phyloP scores from a whole-genome alignment of 2,113 vertebrate genomes.

The Athene noctua region DNA sequence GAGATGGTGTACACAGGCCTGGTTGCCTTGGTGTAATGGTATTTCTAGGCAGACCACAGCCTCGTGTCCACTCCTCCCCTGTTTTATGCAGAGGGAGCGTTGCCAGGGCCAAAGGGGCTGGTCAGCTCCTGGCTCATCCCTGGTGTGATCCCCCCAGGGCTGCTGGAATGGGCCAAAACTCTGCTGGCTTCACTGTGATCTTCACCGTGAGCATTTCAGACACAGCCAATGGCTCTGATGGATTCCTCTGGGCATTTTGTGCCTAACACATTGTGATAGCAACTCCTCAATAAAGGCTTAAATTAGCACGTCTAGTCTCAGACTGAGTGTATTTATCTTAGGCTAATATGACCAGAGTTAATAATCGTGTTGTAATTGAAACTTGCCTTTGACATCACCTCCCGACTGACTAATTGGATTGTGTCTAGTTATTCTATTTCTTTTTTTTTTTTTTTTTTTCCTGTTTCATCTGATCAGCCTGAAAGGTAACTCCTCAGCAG shows the following conservation, averaged over 20 bases:
- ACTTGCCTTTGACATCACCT: background rate
- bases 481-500: background rate
- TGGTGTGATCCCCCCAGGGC: background rate
- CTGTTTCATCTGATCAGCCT: background rate
- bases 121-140: background rate
- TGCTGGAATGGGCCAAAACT: background rate
- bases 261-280: background rate
- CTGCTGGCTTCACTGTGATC: background rate
- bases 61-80: background rate
- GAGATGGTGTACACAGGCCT: background rate
- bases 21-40: background rate
- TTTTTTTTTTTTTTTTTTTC: background rate
- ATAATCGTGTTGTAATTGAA: background rate
- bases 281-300: background rate
- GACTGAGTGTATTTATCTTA: background rate
- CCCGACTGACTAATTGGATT: background rate
- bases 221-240: fast-evolving
- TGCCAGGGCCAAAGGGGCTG: background rate
- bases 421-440: background rate
- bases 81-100: background rate
- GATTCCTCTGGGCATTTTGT: background rate
- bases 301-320: background rate
- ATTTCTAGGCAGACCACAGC: background rate
- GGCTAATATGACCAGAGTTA: background rate
- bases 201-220: fast-evolving